These are phyloP conservation scores for Psylliodes chrysocephalus DNA, from an alignment of 2,888 invertebrate species.

Conservation along the genomic window DNA sequence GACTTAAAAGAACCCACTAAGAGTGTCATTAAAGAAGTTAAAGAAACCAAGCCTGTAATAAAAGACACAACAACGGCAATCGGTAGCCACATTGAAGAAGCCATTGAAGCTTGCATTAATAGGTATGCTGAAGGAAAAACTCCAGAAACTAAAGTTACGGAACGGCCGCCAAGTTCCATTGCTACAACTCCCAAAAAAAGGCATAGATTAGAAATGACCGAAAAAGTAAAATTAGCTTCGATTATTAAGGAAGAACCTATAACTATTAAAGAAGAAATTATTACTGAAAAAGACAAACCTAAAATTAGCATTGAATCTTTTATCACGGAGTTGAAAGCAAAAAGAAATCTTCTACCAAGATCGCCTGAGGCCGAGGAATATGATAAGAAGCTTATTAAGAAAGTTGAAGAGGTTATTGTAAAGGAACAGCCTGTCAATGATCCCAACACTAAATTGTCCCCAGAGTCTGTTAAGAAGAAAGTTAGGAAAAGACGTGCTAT, in stretches of 20 bases:
- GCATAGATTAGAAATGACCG: slow-evolving; percentile 74
- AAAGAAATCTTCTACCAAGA: slow-evolving; percentile 54
- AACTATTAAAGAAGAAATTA: slow-evolving; percentile 38
- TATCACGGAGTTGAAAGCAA: slow-evolving; percentile 60
- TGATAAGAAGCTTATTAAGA: slow-evolving; percentile 41
- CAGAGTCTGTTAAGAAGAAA: slow-evolving; percentile 61
- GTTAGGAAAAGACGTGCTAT: slow-evolving; percentile 78
- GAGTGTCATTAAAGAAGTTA: neutral
- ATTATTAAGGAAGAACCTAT: slow-evolving; percentile 53
- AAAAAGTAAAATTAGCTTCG: slow-evolving; percentile 45
- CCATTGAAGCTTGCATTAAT: slow-evolving; percentile 68
- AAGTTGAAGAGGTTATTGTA: slow-evolving; percentile 21
- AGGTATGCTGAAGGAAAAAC: slow-evolving; percentile 58
- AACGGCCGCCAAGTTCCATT: slow-evolving; percentile 12
- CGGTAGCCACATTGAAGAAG: slow-evolving; percentile 66
- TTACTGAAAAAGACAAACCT: slow-evolving; percentile 50
- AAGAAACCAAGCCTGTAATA: slow-evolving; percentile 5
- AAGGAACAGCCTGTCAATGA: slow-evolving; percentile 57
- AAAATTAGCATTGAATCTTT: slow-evolving; percentile 57
- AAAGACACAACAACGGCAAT: slow-evolving; percentile 43
- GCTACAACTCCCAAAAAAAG: slow-evolving; percentile 79
- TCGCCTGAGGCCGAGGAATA: slow-evolving; percentile 17
- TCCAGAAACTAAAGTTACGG: slow-evolving; percentile 34
- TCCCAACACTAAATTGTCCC: slow-evolving; percentile 50
- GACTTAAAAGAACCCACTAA: slow-evolving; percentile 32